A percentile compares a stretch with the other conserved stretches of the same genome.
These are phyloP conservation scores for Liolophura sinensis DNA, from an alignment of 1,140 invertebrate genomes.

Conservation along the genomic window DNA sequence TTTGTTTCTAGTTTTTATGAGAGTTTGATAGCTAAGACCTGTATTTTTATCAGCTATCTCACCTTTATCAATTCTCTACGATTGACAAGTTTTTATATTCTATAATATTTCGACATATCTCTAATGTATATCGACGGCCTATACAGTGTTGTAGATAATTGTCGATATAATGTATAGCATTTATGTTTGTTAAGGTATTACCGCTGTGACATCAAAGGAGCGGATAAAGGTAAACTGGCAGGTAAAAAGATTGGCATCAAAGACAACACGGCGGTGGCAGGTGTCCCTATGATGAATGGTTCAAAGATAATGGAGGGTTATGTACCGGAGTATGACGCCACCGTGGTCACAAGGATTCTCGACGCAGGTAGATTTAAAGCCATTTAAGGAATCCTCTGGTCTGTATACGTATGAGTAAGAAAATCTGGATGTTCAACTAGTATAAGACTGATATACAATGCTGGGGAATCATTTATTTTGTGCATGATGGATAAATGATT, in stretches of 20 bases:
- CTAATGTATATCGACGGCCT: too few species aligned
- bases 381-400: not conserved
- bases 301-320: slow-evolving; percentile 13
- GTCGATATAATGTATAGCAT: not conserved
- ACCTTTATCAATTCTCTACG: too few species aligned
- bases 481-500: not conserved
- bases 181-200: slow-evolving; percentile 4
- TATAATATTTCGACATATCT: not conserved
- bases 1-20: too few species aligned
- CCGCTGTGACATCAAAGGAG: slow-evolving; percentile 6
- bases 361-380: slow-evolving; percentile 9
- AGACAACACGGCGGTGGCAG: slow-evolving; percentile 13
- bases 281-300: slow-evolving; percentile 14
- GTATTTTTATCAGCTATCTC: too few species aligned
- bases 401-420: not conserved
- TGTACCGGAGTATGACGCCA: slow-evolving; percentile 16
- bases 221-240: not conserved
- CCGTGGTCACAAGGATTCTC: slow-evolving; percentile 18
- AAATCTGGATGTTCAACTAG: too few species aligned
- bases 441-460: not conserved
- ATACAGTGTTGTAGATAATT: not conserved
- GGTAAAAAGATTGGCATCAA: slow-evolving; percentile 15
- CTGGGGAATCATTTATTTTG: not conserved
- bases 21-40: too few species aligned
- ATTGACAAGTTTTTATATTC: not conserved